Evolutionary conservation across 2,888 invertebrate genomes (phyloP).

Genomic region (Deladenus siricidicola): DNA sequence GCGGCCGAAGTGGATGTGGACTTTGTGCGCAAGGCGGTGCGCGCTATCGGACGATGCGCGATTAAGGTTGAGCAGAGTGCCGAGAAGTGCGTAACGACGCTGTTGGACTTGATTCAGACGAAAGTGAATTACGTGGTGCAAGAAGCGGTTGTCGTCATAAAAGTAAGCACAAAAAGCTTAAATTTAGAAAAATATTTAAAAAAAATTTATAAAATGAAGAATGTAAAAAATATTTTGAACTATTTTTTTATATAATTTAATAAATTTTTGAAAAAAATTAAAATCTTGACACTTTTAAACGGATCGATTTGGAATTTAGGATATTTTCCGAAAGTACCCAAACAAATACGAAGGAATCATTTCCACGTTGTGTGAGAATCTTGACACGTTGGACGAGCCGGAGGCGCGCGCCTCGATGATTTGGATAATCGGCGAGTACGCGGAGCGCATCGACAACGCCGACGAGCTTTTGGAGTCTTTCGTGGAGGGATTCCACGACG

Average conservation of each 20-base stretch:
- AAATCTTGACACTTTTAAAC: too few relatives aligned
- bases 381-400: conserved; percentile 95
- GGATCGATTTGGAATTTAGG: too few relatives aligned
- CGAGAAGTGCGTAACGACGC: conserved; percentile 91
- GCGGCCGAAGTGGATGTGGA: conserved; percentile 99
- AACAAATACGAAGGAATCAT: conserved; percentile 99
- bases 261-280: neutral
- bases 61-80: conserved; percentile 85
- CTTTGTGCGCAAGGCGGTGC: conserved; percentile 94
- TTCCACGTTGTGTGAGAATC: conserved; percentile 93
- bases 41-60: conserved; percentile 96
- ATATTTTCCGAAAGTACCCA: conserved; percentile 72
- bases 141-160: conserved; percentile 98
- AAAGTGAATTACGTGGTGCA: conserved; percentile 99
- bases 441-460: conserved; percentile 97
- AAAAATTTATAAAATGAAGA: neutral
- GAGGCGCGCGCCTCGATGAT: conserved; percentile 64
- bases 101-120: conserved; percentile 93
- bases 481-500: conserved; percentile 91
- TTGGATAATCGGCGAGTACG: conserved; percentile 68
- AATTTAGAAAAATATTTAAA: neutral
- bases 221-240: neutral
- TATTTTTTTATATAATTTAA: too few relatives aligned
- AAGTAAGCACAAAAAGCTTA: too few relatives aligned
- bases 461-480: conserved; percentile 95